Conservation (phyloP, 2,113 vertebrate genomes). For the Caloenas nicobarica region DNA sequence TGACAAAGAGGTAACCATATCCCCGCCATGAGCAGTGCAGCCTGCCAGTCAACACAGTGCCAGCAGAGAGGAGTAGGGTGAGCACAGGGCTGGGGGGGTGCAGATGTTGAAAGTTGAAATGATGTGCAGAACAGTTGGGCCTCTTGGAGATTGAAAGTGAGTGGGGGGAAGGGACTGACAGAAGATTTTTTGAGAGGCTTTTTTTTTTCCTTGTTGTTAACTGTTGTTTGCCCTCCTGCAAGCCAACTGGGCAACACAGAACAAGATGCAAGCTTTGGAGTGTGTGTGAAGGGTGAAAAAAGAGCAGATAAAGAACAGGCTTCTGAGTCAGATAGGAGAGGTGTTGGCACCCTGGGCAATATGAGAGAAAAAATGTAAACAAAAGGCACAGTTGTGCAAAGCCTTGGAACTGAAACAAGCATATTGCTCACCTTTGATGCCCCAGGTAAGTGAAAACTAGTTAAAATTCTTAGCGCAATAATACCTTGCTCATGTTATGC, state of each 20-base stretch:
- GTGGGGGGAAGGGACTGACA: background rate
- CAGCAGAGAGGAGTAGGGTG: rapidly evolving
- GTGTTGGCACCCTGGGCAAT: background rate
- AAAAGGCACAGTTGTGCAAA: slow-evolving; percentile 6
- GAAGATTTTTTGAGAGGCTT: background rate
- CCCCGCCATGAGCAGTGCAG: rapidly evolving
- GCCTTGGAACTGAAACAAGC: slow-evolving; percentile 14
- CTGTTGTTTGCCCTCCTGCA: background rate
- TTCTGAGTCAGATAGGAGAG: background rate
- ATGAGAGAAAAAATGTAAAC: background rate
- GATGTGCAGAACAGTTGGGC: background rate
- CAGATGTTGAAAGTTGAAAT: background rate
- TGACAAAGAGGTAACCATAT: background rate
- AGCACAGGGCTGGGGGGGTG: rapidly evolving
- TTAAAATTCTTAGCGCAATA: background rate
- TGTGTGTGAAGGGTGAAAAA: background rate
- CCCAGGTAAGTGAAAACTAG: background rate
- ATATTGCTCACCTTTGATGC: background rate
- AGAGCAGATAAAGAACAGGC: background rate
- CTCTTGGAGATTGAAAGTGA: background rate
- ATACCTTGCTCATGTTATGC: background rate
- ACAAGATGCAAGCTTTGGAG: background rate
- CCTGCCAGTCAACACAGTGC: background rate
- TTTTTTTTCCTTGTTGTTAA: background rate
- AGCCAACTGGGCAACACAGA: background rate